These are phyloP conservation scores for Esox lucius DNA, from an alignment of 2,797 vertebrate genomes.

Conservation along the genomic window DNA sequence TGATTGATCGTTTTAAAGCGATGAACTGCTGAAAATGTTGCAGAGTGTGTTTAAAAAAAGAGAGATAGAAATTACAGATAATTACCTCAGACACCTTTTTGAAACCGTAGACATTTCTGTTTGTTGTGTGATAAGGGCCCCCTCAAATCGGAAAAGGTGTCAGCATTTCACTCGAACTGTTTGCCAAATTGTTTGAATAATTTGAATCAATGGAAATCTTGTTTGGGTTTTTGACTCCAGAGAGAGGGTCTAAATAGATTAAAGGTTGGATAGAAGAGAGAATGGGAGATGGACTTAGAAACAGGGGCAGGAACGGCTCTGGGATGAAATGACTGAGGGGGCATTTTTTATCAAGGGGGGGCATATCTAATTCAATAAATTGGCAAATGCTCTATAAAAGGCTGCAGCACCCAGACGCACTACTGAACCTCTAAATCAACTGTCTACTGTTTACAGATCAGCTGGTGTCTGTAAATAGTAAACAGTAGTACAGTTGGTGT, in stretches of 20 bases:
- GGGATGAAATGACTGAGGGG: no score
- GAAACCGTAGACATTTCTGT: slow-evolving; percentile 44
- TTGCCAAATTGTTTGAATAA: slow-evolving; percentile 28
- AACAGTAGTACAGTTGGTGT: no score
- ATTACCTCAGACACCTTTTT: slow-evolving; percentile 50
- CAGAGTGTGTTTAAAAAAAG: slow-evolving; percentile 41
- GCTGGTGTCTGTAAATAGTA: no score
- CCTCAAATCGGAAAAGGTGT: slow-evolving; percentile 19
- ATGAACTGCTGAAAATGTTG: slow-evolving; percentile 56
- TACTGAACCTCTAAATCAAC: no score
- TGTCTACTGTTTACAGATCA: no score
- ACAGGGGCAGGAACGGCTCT: neutral
- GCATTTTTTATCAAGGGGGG: no score
- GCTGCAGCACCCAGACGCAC: no score
- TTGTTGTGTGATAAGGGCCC: slow-evolving; percentile 28
- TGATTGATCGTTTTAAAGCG: slow-evolving; percentile 54
- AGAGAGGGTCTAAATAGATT: slow-evolving; percentile 7
- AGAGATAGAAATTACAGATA: slow-evolving; percentile 50
- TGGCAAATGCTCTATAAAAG: no score
- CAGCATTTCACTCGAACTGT: neutral
- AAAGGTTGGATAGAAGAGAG: neutral
- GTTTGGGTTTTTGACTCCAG: slow-evolving; percentile 17
- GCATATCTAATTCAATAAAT: no score
- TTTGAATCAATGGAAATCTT: slow-evolving; percentile 41
- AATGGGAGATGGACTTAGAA: neutral